phyloP scores from a whole-genome alignment of 2,797 vertebrate genomes.

The Silurus aristotelis region DNA sequence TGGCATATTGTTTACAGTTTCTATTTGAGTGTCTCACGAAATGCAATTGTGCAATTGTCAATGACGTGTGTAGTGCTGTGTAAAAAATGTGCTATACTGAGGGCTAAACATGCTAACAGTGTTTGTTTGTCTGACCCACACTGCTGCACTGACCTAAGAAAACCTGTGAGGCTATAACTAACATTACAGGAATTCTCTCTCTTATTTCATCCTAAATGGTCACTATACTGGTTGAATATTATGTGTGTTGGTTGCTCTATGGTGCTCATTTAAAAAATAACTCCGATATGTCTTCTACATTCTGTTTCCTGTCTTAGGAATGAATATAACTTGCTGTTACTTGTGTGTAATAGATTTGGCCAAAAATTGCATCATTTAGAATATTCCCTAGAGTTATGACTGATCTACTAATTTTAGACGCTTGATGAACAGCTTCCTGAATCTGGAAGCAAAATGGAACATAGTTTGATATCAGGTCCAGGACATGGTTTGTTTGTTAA shows the following conservation, averaged over 20 bases:
- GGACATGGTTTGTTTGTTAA: neutral
- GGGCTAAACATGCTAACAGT: neutral
- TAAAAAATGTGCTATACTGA: neutral
- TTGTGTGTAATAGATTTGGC: neutral
- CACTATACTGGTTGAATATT: neutral
- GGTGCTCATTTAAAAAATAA: neutral
- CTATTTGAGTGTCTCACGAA: neutral
- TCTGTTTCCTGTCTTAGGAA: neutral
- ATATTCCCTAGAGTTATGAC: neutral
- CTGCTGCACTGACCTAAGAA: neutral
- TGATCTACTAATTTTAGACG: neutral
- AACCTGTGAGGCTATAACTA: neutral
- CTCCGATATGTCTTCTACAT: neutral
- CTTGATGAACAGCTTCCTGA: neutral
- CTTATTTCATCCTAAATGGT: neutral
- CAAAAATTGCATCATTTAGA: neutral
- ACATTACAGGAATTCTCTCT: neutral
- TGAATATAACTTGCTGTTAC: neutral
- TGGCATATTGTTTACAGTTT: neutral
- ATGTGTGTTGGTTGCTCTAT: neutral
- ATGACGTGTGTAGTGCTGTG: neutral
- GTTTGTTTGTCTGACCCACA: neutral
- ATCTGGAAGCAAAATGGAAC: neutral
- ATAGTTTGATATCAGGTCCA: neutral
- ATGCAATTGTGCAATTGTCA: neutral